Base-by-base conservation (phyloP, 2,888 invertebrate species). In the Caradrina kadenii region DNA sequence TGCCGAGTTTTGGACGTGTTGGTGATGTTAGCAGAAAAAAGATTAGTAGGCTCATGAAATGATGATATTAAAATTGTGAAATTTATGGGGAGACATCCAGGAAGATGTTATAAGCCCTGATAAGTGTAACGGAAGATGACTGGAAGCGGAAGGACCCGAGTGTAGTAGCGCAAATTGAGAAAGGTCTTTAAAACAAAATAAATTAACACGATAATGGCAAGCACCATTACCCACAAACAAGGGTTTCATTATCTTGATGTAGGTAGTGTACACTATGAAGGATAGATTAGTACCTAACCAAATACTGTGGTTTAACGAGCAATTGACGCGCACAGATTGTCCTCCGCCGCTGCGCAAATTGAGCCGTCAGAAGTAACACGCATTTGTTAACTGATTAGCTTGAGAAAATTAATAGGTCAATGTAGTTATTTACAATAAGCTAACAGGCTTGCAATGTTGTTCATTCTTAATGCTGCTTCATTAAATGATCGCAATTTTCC, bases 291-390 rank as follows among this genome's bases (percentile, higher is more conserved):
- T 39, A n/a, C n/a, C n/a, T n/a, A 13, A 22, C 35, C 19, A 52
- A 39, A 48, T 8, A 39, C 15, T 45, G 10, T 19, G 8, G 45
- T 71, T 72, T 56, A 72, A 71, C 22, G 35, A 56, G 60, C 52
- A 75, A 64, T 58, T 55, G 58, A 39, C 31, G 45, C 52, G 31
- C 7, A 69, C 31, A 61, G 60, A 68, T 59, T 55, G 50, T 35
- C 48, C 54, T 49, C 49, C 7, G 31, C 48, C 42, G 61, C 60
- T 63, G 59, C 79, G 77, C 64, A 69, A 63, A 60, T 65, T 52
- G 62, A 49, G 11, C 54, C 52, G 69, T 53, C 35, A 63, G 53
- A 78, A 63, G 19, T 64, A 62, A 50, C 78, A 68, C 63, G 78
- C 62, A 13, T 52, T 19, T 48, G 49, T 22, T 35, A 61, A 31